These are phyloP conservation scores for Agrilus planipennis DNA, from an alignment of 1,140 invertebrate genomes.

Conservation along the genomic window DNA sequence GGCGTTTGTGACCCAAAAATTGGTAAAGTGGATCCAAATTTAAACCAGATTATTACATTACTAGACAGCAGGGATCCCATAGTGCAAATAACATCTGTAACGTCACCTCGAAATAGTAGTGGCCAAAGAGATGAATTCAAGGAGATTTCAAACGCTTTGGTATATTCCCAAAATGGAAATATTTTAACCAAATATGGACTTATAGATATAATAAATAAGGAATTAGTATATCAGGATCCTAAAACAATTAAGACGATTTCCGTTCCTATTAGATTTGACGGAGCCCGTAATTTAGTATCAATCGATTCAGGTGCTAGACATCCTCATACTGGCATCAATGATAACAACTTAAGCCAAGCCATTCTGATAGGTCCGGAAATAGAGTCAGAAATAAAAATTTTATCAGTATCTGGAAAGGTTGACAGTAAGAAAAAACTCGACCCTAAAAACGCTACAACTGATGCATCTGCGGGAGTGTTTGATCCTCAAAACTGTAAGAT, in stretches of 20 bases:
- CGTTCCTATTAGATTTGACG: constrained; percentile 37
- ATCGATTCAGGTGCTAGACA: constrained; percentile 46
- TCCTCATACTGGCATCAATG: constrained; percentile 44
- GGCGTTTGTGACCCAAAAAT: constrained; percentile 43
- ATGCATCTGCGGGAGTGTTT: constrained; percentile 48
- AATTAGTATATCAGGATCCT: constrained; percentile 35
- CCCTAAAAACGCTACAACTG: constrained; percentile 46
- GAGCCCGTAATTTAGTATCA: constrained; percentile 49
- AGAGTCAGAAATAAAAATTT: constrained; percentile 51
- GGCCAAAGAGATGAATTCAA: constrained; percentile 36
- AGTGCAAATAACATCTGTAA: constrained; percentile 43
- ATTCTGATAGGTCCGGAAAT: constrained; percentile 52
- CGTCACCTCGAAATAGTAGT: constrained; percentile 41
- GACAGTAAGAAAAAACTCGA: constrained; percentile 52
- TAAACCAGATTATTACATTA: constrained; percentile 41
- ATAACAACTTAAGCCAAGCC: constrained; percentile 49
- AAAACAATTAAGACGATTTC: constrained; percentile 38
- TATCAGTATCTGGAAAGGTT: constrained; percentile 48
- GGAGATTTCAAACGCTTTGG: constrained; percentile 46
- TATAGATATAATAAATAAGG: constrained; percentile 27
- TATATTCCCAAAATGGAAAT: constrained; percentile 48
- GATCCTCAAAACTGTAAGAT: constrained; percentile 53
- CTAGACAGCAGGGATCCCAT: constrained; percentile 38
- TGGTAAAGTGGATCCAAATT: constrained; percentile 39
- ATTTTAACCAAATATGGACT: constrained; percentile 46